Evolutionary conservation across 1,140 invertebrate genomes (phyloP).

Genomic region (Apis cerana): DNA sequence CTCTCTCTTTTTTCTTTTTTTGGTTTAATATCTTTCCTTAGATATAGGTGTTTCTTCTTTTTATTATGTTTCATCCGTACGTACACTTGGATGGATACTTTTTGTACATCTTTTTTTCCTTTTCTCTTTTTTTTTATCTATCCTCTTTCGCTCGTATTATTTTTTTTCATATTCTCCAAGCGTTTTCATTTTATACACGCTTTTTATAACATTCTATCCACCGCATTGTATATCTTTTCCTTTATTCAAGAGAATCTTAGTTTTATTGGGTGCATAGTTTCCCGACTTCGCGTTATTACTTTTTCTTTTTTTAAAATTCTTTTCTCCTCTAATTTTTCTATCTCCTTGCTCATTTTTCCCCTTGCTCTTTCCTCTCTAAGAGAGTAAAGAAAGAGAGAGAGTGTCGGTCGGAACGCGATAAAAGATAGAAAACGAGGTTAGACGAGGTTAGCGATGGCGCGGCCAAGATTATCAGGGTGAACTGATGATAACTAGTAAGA

Average conservation of each 20-base stretch:
- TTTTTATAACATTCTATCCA: too few relatives aligned
- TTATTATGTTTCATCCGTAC: neutral
- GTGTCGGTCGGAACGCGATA: neutral
- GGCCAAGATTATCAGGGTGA: constrained; percentile 39
- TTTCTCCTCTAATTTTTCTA: neutral
- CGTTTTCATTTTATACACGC: too few relatives aligned
- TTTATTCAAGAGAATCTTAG: too few relatives aligned
- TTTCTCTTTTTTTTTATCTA: neutral
- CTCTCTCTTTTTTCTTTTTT: neutral
- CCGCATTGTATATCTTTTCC: too few relatives aligned
- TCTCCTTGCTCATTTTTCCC: neutral
- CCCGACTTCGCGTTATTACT: too few relatives aligned
- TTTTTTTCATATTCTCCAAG: too few relatives aligned
- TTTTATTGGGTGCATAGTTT: too few relatives aligned
- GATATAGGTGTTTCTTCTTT: too few relatives aligned
- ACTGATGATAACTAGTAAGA: constrained; percentile 46
- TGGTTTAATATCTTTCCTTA: neutral
- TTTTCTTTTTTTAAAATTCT: too few relatives aligned
- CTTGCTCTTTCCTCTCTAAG: too few relatives aligned
- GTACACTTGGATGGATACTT: neutral
- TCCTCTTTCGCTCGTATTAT: neutral
- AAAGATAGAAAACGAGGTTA: neutral
- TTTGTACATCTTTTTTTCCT: neutral
- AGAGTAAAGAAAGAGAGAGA: too few relatives aligned
- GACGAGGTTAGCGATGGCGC: neutral